A percentile compares a stretch with the other conserved stretches of the same genome.
Conservation (phyloP, 2,113 vertebrate genomes). For the Scatophagus argus region DNA sequence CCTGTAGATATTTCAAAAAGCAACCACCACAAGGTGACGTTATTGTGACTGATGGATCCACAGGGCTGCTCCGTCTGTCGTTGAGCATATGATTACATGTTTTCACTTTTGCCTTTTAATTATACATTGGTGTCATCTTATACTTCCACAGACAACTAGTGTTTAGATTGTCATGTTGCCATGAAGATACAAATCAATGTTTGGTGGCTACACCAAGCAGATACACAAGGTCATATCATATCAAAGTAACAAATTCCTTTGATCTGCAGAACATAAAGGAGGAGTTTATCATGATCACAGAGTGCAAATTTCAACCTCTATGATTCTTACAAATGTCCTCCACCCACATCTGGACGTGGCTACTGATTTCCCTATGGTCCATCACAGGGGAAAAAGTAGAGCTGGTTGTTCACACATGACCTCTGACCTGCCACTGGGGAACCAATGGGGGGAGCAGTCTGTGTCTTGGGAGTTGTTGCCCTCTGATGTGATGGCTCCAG, state of each 20-base stretch:
- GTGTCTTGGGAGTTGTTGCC: constrained; percentile 75
- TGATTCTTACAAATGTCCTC: constrained; percentile 79
- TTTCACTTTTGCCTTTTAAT: constrained; percentile 17
- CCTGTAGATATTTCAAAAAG: neutral
- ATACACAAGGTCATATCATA: constrained; percentile 34
- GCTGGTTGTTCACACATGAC: constrained; percentile 78
- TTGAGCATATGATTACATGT: neutral
- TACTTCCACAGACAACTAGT: neutral
- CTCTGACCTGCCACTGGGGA: constrained; percentile 76
- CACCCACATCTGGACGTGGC: constrained; percentile 70
- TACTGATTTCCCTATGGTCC: constrained; percentile 76
- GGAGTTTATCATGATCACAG: constrained; percentile 72
- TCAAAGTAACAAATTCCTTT: constrained; percentile 37
- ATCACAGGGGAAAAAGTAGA: constrained; percentile 74
- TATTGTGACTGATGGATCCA: constrained; percentile 7
- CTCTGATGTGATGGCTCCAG: constrained; percentile 85
- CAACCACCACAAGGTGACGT: neutral
- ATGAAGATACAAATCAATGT: constrained; percentile 5
- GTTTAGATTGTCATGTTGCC: neutral
- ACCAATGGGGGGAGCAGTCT: constrained; percentile 66
- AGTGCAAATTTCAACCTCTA: constrained; percentile 74
- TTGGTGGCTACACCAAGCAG: constrained; percentile 26
- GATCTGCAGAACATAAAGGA: constrained; percentile 53
- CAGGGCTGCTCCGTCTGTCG: neutral
- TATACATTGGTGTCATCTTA: neutral